phyloP scores from a whole-genome alignment of 1,140 invertebrate genomes.

The Drosophila repleta region DNA sequence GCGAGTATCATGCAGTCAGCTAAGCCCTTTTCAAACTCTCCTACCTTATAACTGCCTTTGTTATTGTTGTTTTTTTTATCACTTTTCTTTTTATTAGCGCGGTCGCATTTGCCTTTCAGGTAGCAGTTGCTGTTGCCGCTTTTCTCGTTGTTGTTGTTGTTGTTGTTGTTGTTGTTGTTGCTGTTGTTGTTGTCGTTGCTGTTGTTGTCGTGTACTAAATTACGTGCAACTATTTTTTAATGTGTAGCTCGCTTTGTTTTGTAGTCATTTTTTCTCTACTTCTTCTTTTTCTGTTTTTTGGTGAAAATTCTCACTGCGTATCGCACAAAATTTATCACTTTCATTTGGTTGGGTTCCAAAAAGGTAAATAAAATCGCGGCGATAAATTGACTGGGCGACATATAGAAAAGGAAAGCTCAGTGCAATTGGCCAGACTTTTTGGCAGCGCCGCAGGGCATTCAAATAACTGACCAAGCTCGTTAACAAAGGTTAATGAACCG shows the following conservation, averaged over 20 bases:
- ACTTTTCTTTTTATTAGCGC: constrained; percentile 47
- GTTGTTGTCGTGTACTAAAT: constrained; percentile 57
- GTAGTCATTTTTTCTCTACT: constrained; percentile 10
- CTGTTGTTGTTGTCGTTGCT: constrained; percentile 13
- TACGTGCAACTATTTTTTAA: constrained; percentile 79
- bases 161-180: constrained; percentile 38
- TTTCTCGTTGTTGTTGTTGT: constrained; percentile 24
- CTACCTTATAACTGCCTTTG: too few relatives aligned
- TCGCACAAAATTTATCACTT: constrained; percentile 62
- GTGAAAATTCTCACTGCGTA: constrained; percentile 72
- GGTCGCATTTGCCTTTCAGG: constrained; percentile 50
- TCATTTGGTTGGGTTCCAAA: constrained; percentile 69
- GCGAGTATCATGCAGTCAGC: too few relatives aligned
- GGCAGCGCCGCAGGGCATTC: not conserved
- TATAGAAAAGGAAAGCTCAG: constrained; percentile 25
- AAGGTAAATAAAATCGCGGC: constrained; percentile 20
- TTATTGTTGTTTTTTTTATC: constrained; percentile 31
- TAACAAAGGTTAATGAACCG: constrained; percentile 9
- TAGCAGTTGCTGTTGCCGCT: constrained; percentile 25
- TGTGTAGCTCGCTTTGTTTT: constrained; percentile 47
- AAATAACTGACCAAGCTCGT: not conserved
- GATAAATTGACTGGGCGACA: constrained; percentile 19
- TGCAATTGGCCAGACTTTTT: constrained; percentile 5
- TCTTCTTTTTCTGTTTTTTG: constrained; percentile 22
- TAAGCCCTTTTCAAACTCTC: too few relatives aligned